These are phyloP conservation scores for Caradrina clavipalpis DNA, from an alignment of 2,888 invertebrate genomes.

Conservation along the genomic window DNA sequence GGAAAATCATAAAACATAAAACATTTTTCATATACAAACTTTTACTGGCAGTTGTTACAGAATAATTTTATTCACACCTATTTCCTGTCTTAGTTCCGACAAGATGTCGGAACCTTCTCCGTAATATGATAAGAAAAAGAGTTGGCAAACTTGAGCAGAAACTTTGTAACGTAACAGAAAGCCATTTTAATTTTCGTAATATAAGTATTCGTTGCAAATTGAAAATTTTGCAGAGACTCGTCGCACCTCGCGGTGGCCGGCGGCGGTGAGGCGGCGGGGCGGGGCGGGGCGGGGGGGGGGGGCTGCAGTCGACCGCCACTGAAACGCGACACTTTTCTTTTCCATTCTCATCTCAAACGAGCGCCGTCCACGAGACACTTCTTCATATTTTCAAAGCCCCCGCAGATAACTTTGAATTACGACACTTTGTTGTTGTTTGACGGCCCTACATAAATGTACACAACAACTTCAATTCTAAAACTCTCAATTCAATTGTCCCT, in stretches of 20 bases:
- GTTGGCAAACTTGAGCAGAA: conserved; percentile 10
- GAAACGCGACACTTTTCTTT: conserved; percentile 66
- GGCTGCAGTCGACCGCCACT: conserved; percentile 39
- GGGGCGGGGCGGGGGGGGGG: background rate
- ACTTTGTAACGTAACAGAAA: conserved; percentile 22
- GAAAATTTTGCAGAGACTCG: conserved; percentile 26
- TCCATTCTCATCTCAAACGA: conserved; percentile 57
- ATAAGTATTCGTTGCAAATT: conserved; percentile 35
- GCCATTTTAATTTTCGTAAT: conserved; percentile 42
- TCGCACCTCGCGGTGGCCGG: conserved; percentile 9
- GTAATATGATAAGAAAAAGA: conserved; percentile 19
- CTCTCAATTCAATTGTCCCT: conserved; percentile 63
- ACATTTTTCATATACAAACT: background rate
- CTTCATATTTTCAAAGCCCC: conserved; percentile 63
- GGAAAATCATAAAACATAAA: conserved; percentile 11
- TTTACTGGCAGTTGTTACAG: background rate
- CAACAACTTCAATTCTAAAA: conserved; percentile 62
- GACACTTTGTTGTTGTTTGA: conserved; percentile 77
- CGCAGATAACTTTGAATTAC: conserved; percentile 75
- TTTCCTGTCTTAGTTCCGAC: background rate
- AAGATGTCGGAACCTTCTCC: background rate
- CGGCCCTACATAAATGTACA: conserved; percentile 67
- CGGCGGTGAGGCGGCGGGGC: background rate
- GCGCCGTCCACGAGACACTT: conserved; percentile 52
- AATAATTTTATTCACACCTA: conserved; percentile 5